Evolutionary conservation across 1,140 invertebrate genomes (phyloP).

Genomic region (Papilio aristodemus): DNA sequence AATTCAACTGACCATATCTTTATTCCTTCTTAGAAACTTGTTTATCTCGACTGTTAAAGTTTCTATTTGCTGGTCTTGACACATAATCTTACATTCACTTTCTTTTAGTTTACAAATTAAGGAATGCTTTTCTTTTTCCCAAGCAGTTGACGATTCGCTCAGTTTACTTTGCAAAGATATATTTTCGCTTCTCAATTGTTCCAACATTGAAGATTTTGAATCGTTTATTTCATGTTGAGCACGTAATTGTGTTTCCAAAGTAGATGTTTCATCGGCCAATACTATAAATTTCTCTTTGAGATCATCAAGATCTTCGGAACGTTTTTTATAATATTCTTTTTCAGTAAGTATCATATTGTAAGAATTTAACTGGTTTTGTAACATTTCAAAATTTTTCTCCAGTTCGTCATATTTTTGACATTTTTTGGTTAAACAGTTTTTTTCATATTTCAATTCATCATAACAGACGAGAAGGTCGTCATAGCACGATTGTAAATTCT

Average conservation of each 20-base stretch:
- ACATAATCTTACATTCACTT: constrained; percentile 69
- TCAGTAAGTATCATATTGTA: constrained; percentile 68
- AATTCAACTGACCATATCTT: constrained; percentile 46
- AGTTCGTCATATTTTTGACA: constrained; percentile 63
- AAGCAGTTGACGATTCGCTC: constrained; percentile 53
- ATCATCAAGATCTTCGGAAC: constrained; percentile 63
- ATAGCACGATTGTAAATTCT: constrained; percentile 67
- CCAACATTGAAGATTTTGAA: constrained; percentile 56
- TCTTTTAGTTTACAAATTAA: constrained; percentile 69
- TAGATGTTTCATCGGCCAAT: constrained; percentile 63
- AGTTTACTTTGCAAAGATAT: constrained; percentile 61
- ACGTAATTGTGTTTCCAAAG: constrained; percentile 64
- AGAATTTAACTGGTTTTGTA: constrained; percentile 58
- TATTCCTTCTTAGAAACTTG: constrained; percentile 56
- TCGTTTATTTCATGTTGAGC: constrained; percentile 67
- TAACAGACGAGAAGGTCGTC: constrained; percentile 64
- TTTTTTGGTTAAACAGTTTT: constrained; percentile 51
- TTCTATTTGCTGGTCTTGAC: constrained; percentile 72
- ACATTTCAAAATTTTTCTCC: constrained; percentile 58
- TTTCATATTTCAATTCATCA: constrained; percentile 68
- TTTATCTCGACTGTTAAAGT: constrained; percentile 64
- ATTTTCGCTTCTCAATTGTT: constrained; percentile 64
- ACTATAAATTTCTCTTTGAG: constrained; percentile 68
- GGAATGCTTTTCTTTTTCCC: constrained; percentile 67
- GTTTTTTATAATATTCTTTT: constrained; percentile 65